These are phyloP conservation scores for Glandiceps talaboti DNA, from an alignment of 53 echinoderm and acorn worm species.

Conservation along the genomic window DNA sequence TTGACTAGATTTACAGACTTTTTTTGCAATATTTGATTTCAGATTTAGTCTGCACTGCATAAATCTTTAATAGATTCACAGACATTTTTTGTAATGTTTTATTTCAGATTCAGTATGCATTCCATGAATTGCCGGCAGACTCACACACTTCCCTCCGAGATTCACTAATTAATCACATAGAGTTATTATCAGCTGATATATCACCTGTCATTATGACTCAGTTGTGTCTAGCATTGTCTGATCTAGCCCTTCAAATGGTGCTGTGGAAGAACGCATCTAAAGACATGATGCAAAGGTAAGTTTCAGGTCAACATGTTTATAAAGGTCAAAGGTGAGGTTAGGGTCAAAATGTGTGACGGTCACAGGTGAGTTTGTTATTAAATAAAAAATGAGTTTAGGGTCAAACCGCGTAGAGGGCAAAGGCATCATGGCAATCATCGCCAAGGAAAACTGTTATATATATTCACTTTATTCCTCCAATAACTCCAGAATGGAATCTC, in stretches of 20 bases:
- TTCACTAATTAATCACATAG: constrained; percentile 74
- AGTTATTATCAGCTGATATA: constrained; percentile 63
- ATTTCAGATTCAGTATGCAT: constrained; percentile 71
- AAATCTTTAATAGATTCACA: constrained; percentile 76
- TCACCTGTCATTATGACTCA: constrained; percentile 89
- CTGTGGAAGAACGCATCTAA: constrained; percentile 74
- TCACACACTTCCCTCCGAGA: constrained; percentile 78
- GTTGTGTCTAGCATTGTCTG: constrained; percentile 90
- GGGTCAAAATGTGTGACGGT: too few species aligned
- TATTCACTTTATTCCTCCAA: too few species aligned
- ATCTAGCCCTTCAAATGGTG: constrained; percentile 83
- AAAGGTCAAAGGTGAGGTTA: too few species aligned
- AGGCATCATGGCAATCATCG: too few species aligned
- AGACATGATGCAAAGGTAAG: constrained; percentile 75
- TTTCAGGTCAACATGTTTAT: background rate
- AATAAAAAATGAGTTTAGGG: too few species aligned
- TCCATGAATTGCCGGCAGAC: constrained; percentile 72
- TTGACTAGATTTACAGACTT: background rate
- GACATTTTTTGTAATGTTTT: too few species aligned
- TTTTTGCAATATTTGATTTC: background rate
- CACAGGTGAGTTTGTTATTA: too few species aligned
- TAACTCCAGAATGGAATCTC: too few species aligned
- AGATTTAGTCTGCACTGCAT: constrained; percentile 81
- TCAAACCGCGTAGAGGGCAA: too few species aligned
- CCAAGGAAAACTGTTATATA: too few species aligned